Base-by-base conservation (phyloP, 2,797 vertebrate species). In the Phataginus tricuspis region DNA sequence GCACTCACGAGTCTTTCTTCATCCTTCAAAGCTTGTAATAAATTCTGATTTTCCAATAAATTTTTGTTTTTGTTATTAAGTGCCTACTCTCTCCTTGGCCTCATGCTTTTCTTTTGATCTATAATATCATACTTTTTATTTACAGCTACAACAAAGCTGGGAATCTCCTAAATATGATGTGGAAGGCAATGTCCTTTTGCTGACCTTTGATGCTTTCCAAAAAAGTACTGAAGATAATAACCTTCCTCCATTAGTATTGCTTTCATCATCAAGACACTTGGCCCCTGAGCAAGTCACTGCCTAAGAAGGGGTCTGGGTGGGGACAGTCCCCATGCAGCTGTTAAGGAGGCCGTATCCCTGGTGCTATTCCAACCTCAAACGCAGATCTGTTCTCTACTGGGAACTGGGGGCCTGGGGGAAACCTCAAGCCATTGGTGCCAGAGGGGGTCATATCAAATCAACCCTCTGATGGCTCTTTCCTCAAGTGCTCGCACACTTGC, bases 81-180 rank as follows among this genome's bases (percentile, higher is more conserved):
- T 75, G 87, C 61, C 63, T 80, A 29, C 39, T 23, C 1, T 37
- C 57, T 42, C 16, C 37, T 86, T 37, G 59, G 21, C 45, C 7
- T 68, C 69, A 1, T 3, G n/a, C 31, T 94, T 90, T 88, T 72
- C 71, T 85, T 95, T 92, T 88, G 51, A 91, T 78, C 79, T 83
- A 31, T 37, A 55, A 14, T 83, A 21, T 29, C 37, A 74, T 10
- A 1, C 39, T 88, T 91, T 93, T 91, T 63, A 59, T 94, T 94
- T 79, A 63, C n/a, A 83, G 21, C 51, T 69, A 64, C 82, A 79
- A 61, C 68, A 92, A 88, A 88, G 66, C 63, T 61, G 19, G 37
- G 25, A 37, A 7, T 15, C 64, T 78, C 42, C 68, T 75, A 69
- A 90, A 53, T 14, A 8, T 25, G 37, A 61, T 10, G 25, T 15